phyloP scores from a whole-genome alignment of 1,140 invertebrate species.

The Notospermus geniculatus region DNA sequence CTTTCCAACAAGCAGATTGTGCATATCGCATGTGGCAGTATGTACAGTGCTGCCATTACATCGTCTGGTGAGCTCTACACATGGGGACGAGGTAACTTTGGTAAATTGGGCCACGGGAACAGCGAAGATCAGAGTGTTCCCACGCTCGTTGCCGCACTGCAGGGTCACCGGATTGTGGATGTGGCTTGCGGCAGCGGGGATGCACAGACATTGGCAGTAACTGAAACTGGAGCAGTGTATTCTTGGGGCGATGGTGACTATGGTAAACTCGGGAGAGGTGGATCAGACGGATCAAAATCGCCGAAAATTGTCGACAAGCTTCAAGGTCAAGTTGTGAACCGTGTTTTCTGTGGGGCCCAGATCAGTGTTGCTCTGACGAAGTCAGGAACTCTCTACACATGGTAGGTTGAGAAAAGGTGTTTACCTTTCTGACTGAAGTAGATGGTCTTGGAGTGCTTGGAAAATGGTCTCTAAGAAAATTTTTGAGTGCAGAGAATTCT shows the following conservation, averaged over 20 bases:
- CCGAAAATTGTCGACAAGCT: constrained; percentile 71
- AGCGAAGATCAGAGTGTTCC: constrained; percentile 71
- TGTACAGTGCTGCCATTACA: constrained; percentile 87
- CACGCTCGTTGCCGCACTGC: constrained; percentile 67
- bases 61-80: constrained; percentile 87
- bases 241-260: constrained; percentile 89
- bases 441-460: too few relatives aligned
- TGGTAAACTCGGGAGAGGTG: constrained; percentile 70
- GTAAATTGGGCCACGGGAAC: constrained; percentile 76
- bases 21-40: constrained; percentile 87
- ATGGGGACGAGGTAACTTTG: constrained; percentile 85
- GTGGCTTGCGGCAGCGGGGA: constrained; percentile 76
- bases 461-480: too few relatives aligned
- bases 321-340: constrained; percentile 65
- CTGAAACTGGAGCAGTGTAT: constrained; percentile 75
- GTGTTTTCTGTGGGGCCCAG: constrained; percentile 81
- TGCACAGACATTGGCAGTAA: constrained; percentile 82
- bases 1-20: constrained; percentile 80
- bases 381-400: constrained; percentile 75
- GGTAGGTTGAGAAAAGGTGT: constrained; percentile 50
- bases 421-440: not conserved
- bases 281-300: constrained; percentile 68
- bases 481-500: too few relatives aligned
- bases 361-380: constrained; percentile 74
- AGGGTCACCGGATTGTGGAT: constrained; percentile 70